Percentiles rank a stretch among this genome's conserved stretches.
Conservation (phyloP, 2,113 vertebrate genomes). For the Chaetodon auriga region DNA sequence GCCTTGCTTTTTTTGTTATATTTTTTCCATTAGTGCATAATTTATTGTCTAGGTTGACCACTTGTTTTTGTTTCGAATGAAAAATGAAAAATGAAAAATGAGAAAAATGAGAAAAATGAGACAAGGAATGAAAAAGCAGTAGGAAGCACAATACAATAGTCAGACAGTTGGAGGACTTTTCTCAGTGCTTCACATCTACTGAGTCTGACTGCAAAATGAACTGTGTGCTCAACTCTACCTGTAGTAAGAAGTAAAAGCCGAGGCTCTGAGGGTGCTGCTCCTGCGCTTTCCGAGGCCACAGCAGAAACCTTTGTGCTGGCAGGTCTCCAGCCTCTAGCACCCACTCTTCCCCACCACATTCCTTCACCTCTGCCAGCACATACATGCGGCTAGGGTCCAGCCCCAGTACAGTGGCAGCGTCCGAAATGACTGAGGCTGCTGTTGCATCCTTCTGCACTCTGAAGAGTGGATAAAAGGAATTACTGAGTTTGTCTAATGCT, state of each 20-base stretch:
- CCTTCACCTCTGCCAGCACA: constrained; percentile 96
- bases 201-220: neutral
- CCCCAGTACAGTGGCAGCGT: constrained; percentile 84
- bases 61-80: constrained; percentile 10
- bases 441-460: constrained; percentile 92
- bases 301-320: constrained; percentile 92
- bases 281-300: constrained; percentile 96
- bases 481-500: neutral
- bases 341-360: constrained; percentile 97
- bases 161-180: neutral
- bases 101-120: no score
- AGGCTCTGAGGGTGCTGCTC: constrained; percentile 90
- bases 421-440: constrained; percentile 89
- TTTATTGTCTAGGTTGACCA: neutral
- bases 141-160: constrained; percentile 16
- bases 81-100: constrained; percentile 10
- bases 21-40: no score
- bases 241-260: constrained; percentile 95
- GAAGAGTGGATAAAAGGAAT: constrained; percentile 54
- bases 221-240: constrained; percentile 67
- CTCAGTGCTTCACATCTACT: neutral
- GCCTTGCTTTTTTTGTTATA: neutral
- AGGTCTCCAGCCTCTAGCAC: constrained; percentile 92
- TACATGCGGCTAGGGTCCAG: constrained; percentile 89
- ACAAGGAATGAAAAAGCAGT: constrained; percentile 13